A percentile compares a stretch with the other conserved stretches of the same genome.
These are phyloP conservation scores for Entomobrya multifasciata DNA, from an alignment of 2,888 invertebrate genomes.

Conservation along the genomic window DNA sequence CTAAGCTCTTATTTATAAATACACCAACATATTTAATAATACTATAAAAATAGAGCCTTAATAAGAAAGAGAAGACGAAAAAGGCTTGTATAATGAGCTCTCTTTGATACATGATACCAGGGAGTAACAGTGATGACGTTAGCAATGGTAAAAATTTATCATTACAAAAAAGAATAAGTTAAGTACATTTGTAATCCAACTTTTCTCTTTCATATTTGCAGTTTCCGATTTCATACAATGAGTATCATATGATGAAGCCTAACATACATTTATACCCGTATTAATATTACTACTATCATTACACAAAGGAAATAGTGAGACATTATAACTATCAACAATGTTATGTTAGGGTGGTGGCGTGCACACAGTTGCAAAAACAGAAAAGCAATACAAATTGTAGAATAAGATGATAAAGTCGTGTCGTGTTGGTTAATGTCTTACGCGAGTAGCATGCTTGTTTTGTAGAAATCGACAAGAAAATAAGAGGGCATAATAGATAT, in stretches of 20 bases:
- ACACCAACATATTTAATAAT: no score
- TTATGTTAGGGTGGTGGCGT: no score
- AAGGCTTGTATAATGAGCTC: conserved; percentile 38
- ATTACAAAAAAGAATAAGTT: conserved; percentile 17
- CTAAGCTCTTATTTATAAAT: no score
- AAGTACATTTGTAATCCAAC: neutral
- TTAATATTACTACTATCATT: neutral
- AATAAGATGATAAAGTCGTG: no score
- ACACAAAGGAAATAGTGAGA: neutral
- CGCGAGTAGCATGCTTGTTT: no score
- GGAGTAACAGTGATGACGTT: neutral
- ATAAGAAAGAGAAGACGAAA: neutral
- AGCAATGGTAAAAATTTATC: conserved; percentile 18
- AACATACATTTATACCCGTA: neutral
- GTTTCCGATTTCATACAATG: conserved; percentile 54
- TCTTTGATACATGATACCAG: conserved; percentile 52
- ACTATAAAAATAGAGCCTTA: no score
- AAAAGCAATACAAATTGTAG: no score
- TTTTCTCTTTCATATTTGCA: neutral
- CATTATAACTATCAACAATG: no score
- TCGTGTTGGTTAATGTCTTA: no score
- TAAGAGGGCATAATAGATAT: no score
- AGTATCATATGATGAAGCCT: conserved; percentile 44
- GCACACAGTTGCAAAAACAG: no score
- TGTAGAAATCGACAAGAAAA: no score